Evolutionary conservation across 1,140 invertebrate species (phyloP), one percentile per base, ranked within the genome.

Genomic region (Drosophila kanapiae): DNA sequence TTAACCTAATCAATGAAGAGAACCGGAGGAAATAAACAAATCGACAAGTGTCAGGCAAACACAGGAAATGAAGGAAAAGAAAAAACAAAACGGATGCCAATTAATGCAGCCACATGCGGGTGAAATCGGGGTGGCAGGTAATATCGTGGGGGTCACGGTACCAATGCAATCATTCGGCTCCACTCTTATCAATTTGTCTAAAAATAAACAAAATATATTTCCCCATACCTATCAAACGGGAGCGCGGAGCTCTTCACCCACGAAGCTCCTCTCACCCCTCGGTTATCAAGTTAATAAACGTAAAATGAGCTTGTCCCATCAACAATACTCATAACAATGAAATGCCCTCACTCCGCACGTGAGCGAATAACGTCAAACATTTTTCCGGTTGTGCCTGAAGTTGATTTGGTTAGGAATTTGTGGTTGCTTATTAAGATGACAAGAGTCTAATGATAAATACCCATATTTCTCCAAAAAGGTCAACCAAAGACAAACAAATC

Each of bases 231-330:
- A 49, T 49, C 67, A 51, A 35, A 31, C 23, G 13, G 14, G 31
- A n/a, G 14, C 23, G 14, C 23, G 23, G 13, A 49, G 31, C 47
- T 14, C 10, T 9, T 14, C 10, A 7, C 64, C 45, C 49, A 14
- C 31, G 18, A 35, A 42, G 11, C 16, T 31, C 38, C 23, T 16
- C 16, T 8, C 14, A 9, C 3, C 37, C 4, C 31, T 16, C 13
- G 37, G 37, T 51, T 72, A 48, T 74, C 68, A 72, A 72, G 70
- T 74, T 74, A 74, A 74, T 74, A 74, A 74, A 74, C 70, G 70
- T 60, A 74, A 74, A 74, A 74, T 60, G 68, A 74, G 70, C 70
- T 72, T 74, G 68, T 72, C 54, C 42, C 54, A 72, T 71, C 45
- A 60, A 72, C 31, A 72, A 60, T 72, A 42, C 49, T 71, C 64